These are phyloP conservation scores for Crypturellus tataupa DNA, from an alignment of 2,797 vertebrate genomes.

Conservation along the genomic window DNA sequence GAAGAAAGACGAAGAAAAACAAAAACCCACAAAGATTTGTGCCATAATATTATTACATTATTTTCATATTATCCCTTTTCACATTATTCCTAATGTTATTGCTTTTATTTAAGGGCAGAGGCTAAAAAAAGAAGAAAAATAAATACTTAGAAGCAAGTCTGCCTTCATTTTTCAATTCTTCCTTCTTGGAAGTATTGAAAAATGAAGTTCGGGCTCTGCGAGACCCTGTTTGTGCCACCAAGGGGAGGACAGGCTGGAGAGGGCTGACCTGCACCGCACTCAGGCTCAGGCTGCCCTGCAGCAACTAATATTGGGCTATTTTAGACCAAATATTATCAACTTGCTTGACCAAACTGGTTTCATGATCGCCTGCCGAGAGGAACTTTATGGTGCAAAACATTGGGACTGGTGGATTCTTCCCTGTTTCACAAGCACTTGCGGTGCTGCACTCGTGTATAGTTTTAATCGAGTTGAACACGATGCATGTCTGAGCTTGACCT, in stretches of 20 bases:
- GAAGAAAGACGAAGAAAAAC: background rate
- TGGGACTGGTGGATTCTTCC: background rate
- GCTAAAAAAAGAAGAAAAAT: background rate
- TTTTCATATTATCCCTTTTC: background rate
- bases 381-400: background rate
- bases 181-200: too few species aligned
- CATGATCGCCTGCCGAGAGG: rapidly evolving
- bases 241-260: too few species aligned
- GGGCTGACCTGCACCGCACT: too few species aligned
- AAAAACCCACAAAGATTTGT: background rate
- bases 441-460: rapidly evolving
- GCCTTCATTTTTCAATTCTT: too few species aligned
- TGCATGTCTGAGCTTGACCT: background rate
- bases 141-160: background rate
- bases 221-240: too few species aligned
- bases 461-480: background rate
- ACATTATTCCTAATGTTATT: too few species aligned
- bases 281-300: too few species aligned
- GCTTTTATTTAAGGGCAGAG: background rate
- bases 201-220: too few species aligned
- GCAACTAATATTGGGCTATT: background rate
- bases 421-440: background rate
- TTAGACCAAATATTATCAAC: background rate
- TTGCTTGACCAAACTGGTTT: background rate
- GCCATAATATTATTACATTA: background rate